Evolutionary conservation across 2,113 vertebrate genomes (phyloP), one percentile per base, ranked within the genome.

Genomic region (Eudyptes chrysolophus): DNA sequence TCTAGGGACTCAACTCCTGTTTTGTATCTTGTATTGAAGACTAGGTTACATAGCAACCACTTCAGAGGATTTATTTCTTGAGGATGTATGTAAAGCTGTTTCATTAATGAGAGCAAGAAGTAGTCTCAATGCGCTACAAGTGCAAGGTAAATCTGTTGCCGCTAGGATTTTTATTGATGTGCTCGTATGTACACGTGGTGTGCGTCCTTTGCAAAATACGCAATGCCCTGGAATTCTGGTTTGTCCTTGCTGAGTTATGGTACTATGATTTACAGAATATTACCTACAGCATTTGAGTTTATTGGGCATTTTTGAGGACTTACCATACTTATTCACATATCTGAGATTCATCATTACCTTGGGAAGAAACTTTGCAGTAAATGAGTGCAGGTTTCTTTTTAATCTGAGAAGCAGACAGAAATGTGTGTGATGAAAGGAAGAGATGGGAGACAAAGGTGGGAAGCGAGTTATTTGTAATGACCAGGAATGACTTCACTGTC

Each of bases 191-290:
- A 19, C 16, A 1, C 16, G 4, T 25, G 30, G 13, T 29, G 11
- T 5, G 11, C 6, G 8, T 52, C 25, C 65, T 71, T 12, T 54
- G 30, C 0, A 1, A 70, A 76, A 60, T 9, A 42, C 0, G 3
- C 16, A 42, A 4, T 77, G n/a, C 27, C 14, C 10, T 49, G 32
- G 44, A 44, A 27, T 29, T 89, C 44, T 81, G 44, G 26, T 64
- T 80, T 44, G 46, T 82, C 36, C 76, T 86, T 71, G 32, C 46
- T 51, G 58, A 84, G 42, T 32, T 87, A 34, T 0, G 0, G 15
- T 54, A 29, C 40, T 10, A 9, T 74, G 76, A 61, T 44, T 76
- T 62, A 52, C 62, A 38, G 36, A 34, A 13, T 66, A 65, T 55
- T 48, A 40, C 57, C 44, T 64, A 18, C 13, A 78, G 32, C 19